phyloP scores from a whole-genome alignment of 2,113 vertebrate species.

The Xiphophorus couchianus region DNA sequence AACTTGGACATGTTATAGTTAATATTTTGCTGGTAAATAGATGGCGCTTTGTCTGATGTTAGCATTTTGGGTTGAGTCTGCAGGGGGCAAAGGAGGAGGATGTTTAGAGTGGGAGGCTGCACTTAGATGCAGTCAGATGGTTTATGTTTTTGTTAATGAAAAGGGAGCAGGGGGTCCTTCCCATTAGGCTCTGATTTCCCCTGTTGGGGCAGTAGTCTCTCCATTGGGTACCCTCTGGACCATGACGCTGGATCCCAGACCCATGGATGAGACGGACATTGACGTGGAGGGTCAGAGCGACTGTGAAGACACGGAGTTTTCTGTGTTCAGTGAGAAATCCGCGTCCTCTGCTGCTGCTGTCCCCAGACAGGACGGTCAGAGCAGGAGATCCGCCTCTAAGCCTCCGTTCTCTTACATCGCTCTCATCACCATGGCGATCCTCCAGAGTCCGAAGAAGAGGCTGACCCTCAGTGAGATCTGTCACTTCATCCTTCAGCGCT shows the following conservation, averaged over 20 bases:
- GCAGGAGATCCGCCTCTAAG: conserved; percentile 57
- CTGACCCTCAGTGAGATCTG: conserved; percentile 83
- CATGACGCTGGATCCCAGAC: conserved; percentile 72
- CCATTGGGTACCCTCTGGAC: conserved; percentile 29
- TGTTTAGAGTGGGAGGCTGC: conserved; percentile 33
- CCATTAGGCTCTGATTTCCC: conserved; percentile 25
- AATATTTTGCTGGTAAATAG: not conserved
- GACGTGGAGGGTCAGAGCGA: conserved; percentile 52
- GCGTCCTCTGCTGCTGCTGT: conserved; percentile 9
- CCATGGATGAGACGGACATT: conserved; percentile 62
- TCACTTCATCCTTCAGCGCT: conserved; percentile 78
- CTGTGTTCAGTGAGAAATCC: not conserved
- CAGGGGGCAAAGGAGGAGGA: conserved; percentile 32
- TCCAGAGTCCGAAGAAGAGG: conserved; percentile 81
- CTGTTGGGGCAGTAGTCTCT: conserved; percentile 39
- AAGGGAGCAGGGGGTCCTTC: conserved; percentile 27
- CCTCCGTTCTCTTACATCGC: conserved; percentile 84
- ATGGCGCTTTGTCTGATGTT: not conserved
- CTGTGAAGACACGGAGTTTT: not conserved
- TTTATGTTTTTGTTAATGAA: conserved; percentile 61
- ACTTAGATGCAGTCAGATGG: not conserved
- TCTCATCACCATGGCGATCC: conserved; percentile 84
- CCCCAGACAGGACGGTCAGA: conserved; percentile 12
- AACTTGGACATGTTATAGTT: not conserved
- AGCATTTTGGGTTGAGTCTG: not conserved